Evolutionary conservation across 2,113 vertebrate genomes (phyloP).

Genomic region (Eidolon helvum): DNA sequence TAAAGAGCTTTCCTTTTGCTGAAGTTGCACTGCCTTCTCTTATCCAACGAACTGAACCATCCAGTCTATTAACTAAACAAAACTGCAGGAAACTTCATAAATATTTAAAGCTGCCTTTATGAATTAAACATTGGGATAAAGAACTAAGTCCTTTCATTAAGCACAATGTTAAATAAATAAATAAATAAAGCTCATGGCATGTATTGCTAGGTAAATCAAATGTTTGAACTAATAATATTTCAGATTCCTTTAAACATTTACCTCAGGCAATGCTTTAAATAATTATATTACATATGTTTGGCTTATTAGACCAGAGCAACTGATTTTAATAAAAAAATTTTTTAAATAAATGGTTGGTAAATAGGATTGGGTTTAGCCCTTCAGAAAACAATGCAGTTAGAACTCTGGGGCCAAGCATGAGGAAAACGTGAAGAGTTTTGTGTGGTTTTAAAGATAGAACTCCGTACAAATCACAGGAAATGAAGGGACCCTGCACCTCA

Average conservation of each 20-base stretch:
- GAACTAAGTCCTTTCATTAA: constrained; percentile 54
- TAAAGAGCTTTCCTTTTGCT: constrained; percentile 34
- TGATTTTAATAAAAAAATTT: constrained; percentile 54
- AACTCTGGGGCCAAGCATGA: neutral
- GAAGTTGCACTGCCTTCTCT: constrained; percentile 38
- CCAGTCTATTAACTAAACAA: constrained; percentile 62
- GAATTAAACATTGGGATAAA: constrained; percentile 73
- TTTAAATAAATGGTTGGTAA: constrained; percentile 7
- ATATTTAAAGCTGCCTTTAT: constrained; percentile 71
- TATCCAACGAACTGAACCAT: constrained; percentile 31
- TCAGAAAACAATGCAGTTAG: neutral
- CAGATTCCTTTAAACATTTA: constrained; percentile 78
- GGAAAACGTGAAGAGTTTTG: neutral
- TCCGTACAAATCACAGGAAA: neutral
- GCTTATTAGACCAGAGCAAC: constrained; percentile 65
- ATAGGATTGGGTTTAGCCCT: constrained; percentile 30
- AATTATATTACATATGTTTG: constrained; percentile 62
- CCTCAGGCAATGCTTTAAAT: constrained; percentile 74
- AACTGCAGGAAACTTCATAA: constrained; percentile 67
- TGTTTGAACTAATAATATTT: constrained; percentile 77
- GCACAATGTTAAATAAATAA: constrained; percentile 72
- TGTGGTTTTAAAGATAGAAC: neutral
- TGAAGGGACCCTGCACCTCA: neutral
- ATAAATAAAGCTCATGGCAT: constrained; percentile 64
- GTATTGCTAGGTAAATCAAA: constrained; percentile 68